Percentiles rank a stretch among this genome's conserved stretches.
phyloP scores from a whole-genome alignment of 2,113 vertebrate species.

The Marmota flaviventris region DNA sequence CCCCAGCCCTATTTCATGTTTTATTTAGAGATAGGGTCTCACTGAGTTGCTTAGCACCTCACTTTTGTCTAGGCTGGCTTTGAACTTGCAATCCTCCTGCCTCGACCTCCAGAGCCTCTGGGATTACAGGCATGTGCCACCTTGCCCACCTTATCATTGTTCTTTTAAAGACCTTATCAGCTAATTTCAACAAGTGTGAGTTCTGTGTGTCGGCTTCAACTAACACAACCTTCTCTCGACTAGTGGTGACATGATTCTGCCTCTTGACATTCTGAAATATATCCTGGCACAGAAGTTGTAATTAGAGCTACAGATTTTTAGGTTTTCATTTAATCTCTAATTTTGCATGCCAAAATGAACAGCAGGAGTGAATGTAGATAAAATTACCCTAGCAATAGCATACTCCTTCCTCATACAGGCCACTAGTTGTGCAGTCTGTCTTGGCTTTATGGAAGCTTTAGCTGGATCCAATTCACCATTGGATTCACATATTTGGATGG shows the following conservation, averaged over 20 bases:
- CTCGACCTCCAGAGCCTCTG: too few relatives aligned
- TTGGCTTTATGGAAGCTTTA: background rate
- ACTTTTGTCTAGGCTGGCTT: too few relatives aligned
- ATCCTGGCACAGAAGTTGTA: too few relatives aligned
- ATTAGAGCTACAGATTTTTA: too few relatives aligned
- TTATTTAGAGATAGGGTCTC: too few relatives aligned
- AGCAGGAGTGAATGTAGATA: background rate
- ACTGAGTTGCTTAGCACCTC: too few relatives aligned
- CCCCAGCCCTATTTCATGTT: too few relatives aligned
- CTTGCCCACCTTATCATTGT: background rate
- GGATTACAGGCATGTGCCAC: too few relatives aligned
- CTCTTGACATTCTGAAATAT: background rate
- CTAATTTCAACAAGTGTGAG: background rate
- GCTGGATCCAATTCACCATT: background rate
- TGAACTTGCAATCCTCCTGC: too few relatives aligned
- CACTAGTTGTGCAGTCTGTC: background rate
- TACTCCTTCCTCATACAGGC: background rate
- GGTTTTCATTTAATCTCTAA: background rate
- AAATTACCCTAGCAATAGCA: background rate
- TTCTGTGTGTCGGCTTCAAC: background rate
- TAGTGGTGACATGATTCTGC: background rate
- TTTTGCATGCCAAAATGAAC: background rate
- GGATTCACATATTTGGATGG: background rate
- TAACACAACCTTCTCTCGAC: background rate
- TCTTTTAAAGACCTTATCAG: background rate